These are phyloP conservation scores for Drosophila rufa DNA, from an alignment of 1,140 invertebrate genomes.

Conservation along the genomic window DNA sequence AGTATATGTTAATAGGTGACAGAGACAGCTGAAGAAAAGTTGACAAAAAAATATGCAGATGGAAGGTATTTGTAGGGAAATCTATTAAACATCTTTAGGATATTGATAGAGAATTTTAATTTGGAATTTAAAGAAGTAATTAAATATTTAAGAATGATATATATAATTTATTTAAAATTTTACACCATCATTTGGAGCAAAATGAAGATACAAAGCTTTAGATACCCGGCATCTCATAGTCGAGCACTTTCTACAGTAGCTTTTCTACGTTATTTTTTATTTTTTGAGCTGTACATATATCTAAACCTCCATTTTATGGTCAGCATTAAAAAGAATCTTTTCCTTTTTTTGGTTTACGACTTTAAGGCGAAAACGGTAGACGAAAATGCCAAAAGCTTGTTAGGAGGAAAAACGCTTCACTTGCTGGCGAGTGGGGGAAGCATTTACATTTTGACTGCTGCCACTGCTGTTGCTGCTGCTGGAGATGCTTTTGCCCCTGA, in stretches of 20 bases:
- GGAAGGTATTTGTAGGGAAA: background rate
- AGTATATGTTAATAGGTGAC: constrained; percentile 74
- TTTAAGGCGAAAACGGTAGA: constrained; percentile 59
- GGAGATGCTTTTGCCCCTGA: no score
- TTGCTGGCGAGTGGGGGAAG: constrained; percentile 33
- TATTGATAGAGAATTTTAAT: no score
- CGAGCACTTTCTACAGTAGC: background rate
- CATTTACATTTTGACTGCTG: constrained; percentile 77
- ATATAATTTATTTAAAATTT: no score
- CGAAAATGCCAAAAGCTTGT: constrained; percentile 80
- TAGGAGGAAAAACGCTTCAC: constrained; percentile 66
- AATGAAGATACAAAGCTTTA: no score
- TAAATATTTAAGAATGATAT: no score
- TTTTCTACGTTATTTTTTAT: background rate
- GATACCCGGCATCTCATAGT: background rate
- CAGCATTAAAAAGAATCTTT: constrained; percentile 64
- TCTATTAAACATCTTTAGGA: background rate
- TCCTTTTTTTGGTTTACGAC: constrained; percentile 52
- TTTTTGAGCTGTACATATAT: background rate
- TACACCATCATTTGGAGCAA: no score
- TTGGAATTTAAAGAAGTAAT: background rate
- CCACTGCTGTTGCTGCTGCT: constrained; percentile 3
- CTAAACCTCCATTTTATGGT: constrained; percentile 40
- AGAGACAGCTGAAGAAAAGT: background rate
- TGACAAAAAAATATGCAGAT: background rate